Base-by-base conservation (phyloP, 2,797 vertebrate species). In the Acrossocheilus wenchowensis region DNA sequence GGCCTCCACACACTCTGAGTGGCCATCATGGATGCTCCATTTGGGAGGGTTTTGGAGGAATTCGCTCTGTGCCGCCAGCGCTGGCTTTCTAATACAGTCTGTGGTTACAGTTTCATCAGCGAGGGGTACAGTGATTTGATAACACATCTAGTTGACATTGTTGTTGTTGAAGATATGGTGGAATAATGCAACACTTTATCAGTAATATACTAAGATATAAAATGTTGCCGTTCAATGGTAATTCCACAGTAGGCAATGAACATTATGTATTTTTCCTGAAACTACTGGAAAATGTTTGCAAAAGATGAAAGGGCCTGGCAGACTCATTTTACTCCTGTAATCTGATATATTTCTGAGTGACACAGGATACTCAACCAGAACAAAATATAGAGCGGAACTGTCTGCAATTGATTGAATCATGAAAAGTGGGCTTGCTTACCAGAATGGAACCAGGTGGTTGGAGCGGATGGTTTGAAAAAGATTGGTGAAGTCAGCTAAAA, bases 1-100 rank as follows among this genome's bases (percentile, higher is more conserved):
- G 90, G 88, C 85, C 85, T 83, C 77, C 82, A 48, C 64, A 77
- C 87, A 83, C 75, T 36, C 86, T 30, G 68, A 68, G 69, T 64
- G 84, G 82, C 88, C 87, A 87, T 83, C 81, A 66, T 39, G 39
- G 88, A 88, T 84, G 43, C 57, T 88, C 60, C 74, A 83, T 50
- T 85, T 60, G 15, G 62, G 62, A 84, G 79, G 19, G n/a, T 57
- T 73, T 90, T 68, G 86, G 83, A 86, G 43, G 41, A 57, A 82
- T 75, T 68, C 15, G 41, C 68, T 71, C 39, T 72, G n/a, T 80
- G 64, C 45, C 12, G 9, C 17, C 6, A 84, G 73, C 9, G 5
- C 11, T 85, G 75, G 69, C 57, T 81, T 86, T 86, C 57, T 86
- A 75, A 79, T 74, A 50, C 54, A 62, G 41, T 64, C 30, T 62